Base-by-base conservation (phyloP, 2,113 vertebrate species). In the Aptenodytes forsteri region DNA sequence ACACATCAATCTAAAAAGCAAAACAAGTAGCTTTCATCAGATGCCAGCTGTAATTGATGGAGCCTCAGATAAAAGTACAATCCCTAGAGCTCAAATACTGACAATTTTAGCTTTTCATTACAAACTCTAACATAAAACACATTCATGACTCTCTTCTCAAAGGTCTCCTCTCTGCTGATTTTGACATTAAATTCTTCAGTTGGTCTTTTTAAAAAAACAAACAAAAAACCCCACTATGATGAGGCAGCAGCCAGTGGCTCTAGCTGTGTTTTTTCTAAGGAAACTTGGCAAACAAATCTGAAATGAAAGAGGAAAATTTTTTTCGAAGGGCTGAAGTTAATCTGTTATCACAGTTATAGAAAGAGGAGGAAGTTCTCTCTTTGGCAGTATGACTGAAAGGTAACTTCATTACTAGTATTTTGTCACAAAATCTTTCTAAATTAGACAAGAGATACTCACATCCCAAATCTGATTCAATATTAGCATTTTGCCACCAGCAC, bases 1-100 rank as follows among this genome's bases (percentile, higher is more conserved):
- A 99, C 50, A 99, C 99, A 0, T 99, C 99, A 75, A 99, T 99
- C 99, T 99, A 89, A 89, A 90, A 87, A 87, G 44, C 64, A 97
- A 76, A 88, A 32, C 67, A 89, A 47, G 59, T 17, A 96, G 61
- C 69, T 58, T 83, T 12, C 26, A 85, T 80, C 46, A 75, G 80
- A 55, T 52, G 22, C 52, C 82, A 94, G 7, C 27, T 77, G 30
- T 40, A 61, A 83, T 3, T 32, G 42, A 56, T 42, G 47, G 38
- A 77, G n/a, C 11, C 54, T 90, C 47, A 81, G 34, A 77, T 15
- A 32, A 44, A 92, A 90, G 42, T 20, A 44, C 4, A 84, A 91
- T 16, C 23, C 55, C 66, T 18, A 89, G n/a, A 93, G 56, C 65
- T 83, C 70, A 87, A 78, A 89, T 29, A 67, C 34, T 36, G n/a